Base-by-base conservation (phyloP, 2,888 invertebrate genomes). In the Athalia cordata region DNA sequence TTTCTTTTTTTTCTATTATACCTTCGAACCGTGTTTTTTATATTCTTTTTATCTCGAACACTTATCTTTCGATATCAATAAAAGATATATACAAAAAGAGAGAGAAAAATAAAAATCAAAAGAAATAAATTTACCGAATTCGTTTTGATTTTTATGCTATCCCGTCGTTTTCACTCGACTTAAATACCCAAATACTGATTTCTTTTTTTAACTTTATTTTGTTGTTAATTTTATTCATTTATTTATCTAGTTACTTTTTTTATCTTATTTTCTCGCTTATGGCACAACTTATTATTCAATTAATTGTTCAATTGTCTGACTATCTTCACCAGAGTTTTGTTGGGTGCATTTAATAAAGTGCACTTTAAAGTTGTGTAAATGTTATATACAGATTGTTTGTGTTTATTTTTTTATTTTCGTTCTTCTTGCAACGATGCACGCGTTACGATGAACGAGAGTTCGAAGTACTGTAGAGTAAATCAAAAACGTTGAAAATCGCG, bases 381-480 rank as follows among this genome's bases (percentile, higher is more conserved):
- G 62, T 62, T 43, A 29, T 3, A 29, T 9, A 0, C 9, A 7
- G 8, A 7, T 8, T 13, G 15, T 29, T 29, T 62, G n/a, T 29
- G 1, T 61, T 61, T 15, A 5, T 15, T n/a, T 8, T 3, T 62
- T 9, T 9, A 62, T 62, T 7, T 29, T 29, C 29, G 29, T 29
- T 29, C 29, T 29, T 57, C 8, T 62, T 62, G 43, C 7, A 62
- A 62, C 29, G 29, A 62, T 62, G 62, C 62, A 62, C 62, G 62
- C 62, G 9, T 62, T 9, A 62, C 15, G 29, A 62, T 62, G 29
- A 29, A 43, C 43, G 43, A 29, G 43, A 29, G 43, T 62, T 29
- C 29, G 29, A 29, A 29, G 29, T 29, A 29, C 29, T 2, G 29
- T 29, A 29, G 29, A 29, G 29, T 29, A 29, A 29, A 29, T 29